Evolutionary conservation across 1,140 invertebrate species (phyloP), one percentile per base, ranked within the genome.

Genomic region (Polypedilum pembai): DNA sequence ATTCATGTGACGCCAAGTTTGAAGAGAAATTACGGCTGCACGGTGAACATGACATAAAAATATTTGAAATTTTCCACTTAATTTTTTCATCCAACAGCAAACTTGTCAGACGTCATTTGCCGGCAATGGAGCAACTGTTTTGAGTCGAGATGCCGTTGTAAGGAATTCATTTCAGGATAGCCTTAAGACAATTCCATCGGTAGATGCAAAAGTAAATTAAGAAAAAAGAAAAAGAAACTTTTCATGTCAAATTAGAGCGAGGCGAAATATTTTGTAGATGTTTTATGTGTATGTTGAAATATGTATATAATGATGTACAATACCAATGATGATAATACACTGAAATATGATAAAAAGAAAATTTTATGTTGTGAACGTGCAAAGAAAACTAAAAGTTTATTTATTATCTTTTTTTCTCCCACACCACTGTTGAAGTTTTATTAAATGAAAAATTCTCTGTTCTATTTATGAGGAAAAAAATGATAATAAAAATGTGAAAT

Each of bases 21-120:
- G 17, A 69, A 69, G 20, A 69, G 65, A 69, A 69, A 69, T 69
- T 69, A 20, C 20, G 65, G 65, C 7, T 69, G 65, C 17, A 20
- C 65, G 3, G 65, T 69, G 7, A 69, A 18, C n/a, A 45, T 12
- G 15, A 45, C 8, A 15, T 8, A 45, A 45, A 12, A 45, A 45
- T 45, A 45, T 12, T 17, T 56, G 45, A 56, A 56, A 3, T 33
- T 33, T 7, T 69, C 20, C 65, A n/a, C 17, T 69, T 69, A 18
- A n/a, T 1, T 69, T 4, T 69, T 21, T 20, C 8, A 18, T 20
- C 17, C 1, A 1, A 15, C 17, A 69, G 65, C 65, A 69, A 69
- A 69, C 65, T 10, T 20, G 65, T 20, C 65, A 69, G 18, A 69
- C 65, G 20, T 69, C 65, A 18, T 69, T 69, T 69, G n/a, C 65